phyloP scores from a whole-genome alignment of 2,113 vertebrate genomes.

The Tenebrosternarchus preto region DNA sequence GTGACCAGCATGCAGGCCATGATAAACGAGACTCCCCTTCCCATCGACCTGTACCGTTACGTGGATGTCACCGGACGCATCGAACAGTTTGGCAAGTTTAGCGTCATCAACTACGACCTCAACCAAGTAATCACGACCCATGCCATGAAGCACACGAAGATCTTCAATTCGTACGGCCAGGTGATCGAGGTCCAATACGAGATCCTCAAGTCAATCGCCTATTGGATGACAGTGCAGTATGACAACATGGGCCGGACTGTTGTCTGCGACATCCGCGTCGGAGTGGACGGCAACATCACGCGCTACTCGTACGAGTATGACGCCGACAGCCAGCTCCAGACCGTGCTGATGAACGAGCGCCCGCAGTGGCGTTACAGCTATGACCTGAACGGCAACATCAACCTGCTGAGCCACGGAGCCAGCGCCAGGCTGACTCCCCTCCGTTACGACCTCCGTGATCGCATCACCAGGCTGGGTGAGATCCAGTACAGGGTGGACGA shows the following conservation, averaged over 20 bases:
- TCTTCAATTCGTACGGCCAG: conserved; percentile 92
- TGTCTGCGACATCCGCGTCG: conserved; percentile 89
- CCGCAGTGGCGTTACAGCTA: conserved; percentile 98
- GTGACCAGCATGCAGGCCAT: conserved; percentile 98
- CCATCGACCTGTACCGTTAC: conserved; percentile 93
- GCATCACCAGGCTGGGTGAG: conserved; percentile 92
- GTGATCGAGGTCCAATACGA: conserved; percentile 97
- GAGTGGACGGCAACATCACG: conserved; percentile 93
- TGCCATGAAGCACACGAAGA: conserved; percentile 97
- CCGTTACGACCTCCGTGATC: conserved; percentile 91
- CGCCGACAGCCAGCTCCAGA: conserved; percentile 93
- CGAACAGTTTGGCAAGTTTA: conserved; percentile 96
- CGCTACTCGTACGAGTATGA: conserved; percentile 95
- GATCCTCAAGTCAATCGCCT: conserved; percentile 94
- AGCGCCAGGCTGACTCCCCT: conserved; percentile 89
- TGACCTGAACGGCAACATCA: conserved; percentile 96
- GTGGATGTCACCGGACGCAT: conserved; percentile 92
- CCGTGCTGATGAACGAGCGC: conserved; percentile 91
- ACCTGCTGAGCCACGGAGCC: conserved; percentile 92
- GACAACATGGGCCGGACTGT: conserved; percentile 89
- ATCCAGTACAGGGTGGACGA: conserved; percentile 93
- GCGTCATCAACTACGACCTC: conserved; percentile 95
- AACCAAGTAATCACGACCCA: conserved; percentile 99
- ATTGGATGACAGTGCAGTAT: conserved; percentile 98
- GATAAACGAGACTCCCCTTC: conserved; percentile 94